Evolutionary conservation across 2,113 vertebrate species (phyloP), one percentile per base, ranked within the genome.

Genomic region (Colius striatus): DNA sequence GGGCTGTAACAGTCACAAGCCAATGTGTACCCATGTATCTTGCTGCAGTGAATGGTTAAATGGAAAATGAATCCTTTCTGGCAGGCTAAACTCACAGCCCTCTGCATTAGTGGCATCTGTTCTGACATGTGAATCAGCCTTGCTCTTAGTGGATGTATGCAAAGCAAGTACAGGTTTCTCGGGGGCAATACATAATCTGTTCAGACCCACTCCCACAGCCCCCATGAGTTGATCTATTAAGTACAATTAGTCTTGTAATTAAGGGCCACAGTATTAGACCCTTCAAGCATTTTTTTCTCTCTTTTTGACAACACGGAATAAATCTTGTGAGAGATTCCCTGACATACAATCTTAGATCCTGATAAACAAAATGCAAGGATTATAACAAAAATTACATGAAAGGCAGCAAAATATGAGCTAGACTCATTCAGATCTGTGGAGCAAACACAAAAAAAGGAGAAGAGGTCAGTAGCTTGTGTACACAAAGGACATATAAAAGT

Each of bases 1-100:
- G 91, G 89, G 76, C 80, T 95, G 89, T 95, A 96, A 87, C 90
- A 94, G 91, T 95, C 96, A 88, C 96, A 94, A 96, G 87, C 78
- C 93, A 93, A 83, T 36, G 92, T 96, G 67, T 93, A 89, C 83
- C 65, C 90, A 95, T 96, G 95, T 95, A 95, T 93, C 94, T 94
- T 95, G 91, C 73, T 88, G 92, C 85, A 90, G 70, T 27, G 45
- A 96, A 76, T 18, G 29, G 79, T 82, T 94, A 92, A 78, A 63
- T 20, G 84, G 87, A 84, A 94, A 94, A 95, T 90, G 81, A 96
- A 88, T 87, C 65, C 72, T 74, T 97, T 96, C 87, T 92, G 85
- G 72, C 81, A 92, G 84, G 48, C 72, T 91, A 87, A 86, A 81
- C 84, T 72, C 91, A 85, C 16, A 0, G 76, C 73, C 61, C 41